These are phyloP conservation scores for Seriola quinqueradiata DNA, from an alignment of 2,113 vertebrate species.

Conservation along the genomic window DNA sequence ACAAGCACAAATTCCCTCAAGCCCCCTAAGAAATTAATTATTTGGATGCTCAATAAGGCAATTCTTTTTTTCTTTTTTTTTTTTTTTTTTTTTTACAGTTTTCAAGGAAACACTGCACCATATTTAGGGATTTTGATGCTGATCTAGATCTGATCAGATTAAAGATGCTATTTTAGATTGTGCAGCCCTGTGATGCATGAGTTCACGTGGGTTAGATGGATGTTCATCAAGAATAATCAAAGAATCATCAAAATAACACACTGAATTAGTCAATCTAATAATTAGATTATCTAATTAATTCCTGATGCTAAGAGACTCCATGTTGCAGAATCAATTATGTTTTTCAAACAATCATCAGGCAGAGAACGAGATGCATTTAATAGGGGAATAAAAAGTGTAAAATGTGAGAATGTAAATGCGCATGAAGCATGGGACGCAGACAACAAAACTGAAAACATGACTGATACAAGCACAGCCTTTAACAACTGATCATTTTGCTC, in stretches of 20 bases:
- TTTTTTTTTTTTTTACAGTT: background rate
- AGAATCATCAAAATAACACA: background rate
- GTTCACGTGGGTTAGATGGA: background rate
- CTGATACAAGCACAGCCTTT: background rate
- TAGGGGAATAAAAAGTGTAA: background rate
- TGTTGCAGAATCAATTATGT: background rate
- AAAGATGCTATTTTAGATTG: too few species aligned
- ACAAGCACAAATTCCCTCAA: background rate
- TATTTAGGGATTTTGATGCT: background rate
- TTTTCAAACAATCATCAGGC: background rate
- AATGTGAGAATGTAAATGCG: background rate
- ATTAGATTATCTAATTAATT: background rate
- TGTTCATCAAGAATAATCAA: background rate
- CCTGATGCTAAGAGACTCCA: background rate
- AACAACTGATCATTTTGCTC: background rate
- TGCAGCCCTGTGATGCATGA: background rate
- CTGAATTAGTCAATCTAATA: background rate
- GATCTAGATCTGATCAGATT: background rate
- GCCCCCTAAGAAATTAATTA: background rate
- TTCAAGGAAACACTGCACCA: background rate
- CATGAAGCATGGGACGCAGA: background rate
- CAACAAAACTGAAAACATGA: background rate
- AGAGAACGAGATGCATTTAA: background rate
- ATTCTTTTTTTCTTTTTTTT: background rate
- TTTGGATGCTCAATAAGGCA: background rate